Base-by-base conservation (phyloP, 2,888 invertebrate genomes). In the Lasioglossum oenotherae region DNA sequence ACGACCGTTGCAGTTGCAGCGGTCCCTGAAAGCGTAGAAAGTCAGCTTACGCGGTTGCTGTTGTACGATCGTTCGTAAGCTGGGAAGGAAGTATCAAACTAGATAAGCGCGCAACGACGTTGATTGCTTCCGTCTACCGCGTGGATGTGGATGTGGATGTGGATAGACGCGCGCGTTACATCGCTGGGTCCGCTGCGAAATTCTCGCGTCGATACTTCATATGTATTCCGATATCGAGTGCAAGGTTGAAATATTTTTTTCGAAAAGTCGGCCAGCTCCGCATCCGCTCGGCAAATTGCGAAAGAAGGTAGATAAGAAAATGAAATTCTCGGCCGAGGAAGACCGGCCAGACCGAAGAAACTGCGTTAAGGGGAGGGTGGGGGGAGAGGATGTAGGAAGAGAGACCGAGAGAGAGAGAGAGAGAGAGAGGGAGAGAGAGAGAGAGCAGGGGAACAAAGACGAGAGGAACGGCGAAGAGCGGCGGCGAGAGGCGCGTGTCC, bases 31-130 rank as follows among this genome's bases (percentile, higher is more conserved):
- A n/a, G n/a, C 41, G 72, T 85, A 75, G 84, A 75, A 84, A 85
- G 84, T 85, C 79, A 72, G 74, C 64, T 57, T n/a, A 72, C 78
- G 67, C 73, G 74, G 44, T 74, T 60, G 78, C 73, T 81, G 44
- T 74, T 60, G 78, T 73, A 27, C 72, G 81, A 81, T 81, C 41
- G 74, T 49, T n/a, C 57, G 73, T 46, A 78, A 89, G 85, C 87
- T 89, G 91, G 91, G 90, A 90, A 92, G 92, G 92, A 92, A 92
- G 92, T 92, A 76, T 85, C 91, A 92, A 92, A 92, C 92, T 92
- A 91, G 87, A 92, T 92, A 92, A 92, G 89, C 91, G 89, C 90
- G 91, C 84, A 83, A 80, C 79, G 35, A 81, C 82, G 75, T 81
- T 90, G 88, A 88, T 89, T 82, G 79, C 90, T 90, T 90, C 90